These are phyloP conservation scores for Mesorhabditis belari DNA, from an alignment of 2,888 invertebrate species.

Conservation along the genomic window DNA sequence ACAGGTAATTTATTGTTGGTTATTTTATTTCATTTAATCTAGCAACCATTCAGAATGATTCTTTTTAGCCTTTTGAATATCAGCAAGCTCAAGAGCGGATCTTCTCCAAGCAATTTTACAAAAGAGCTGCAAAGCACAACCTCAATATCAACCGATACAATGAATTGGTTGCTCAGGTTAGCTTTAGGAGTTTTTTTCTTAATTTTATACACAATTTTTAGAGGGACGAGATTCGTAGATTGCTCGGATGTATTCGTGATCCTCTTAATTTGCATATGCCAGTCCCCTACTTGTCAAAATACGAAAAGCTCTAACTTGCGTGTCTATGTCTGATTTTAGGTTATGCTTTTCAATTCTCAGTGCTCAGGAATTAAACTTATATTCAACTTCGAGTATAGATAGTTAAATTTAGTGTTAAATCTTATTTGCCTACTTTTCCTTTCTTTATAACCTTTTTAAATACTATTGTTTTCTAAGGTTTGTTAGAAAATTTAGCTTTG, in stretches of 20 bases:
- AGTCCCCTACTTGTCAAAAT: conserved; percentile 29
- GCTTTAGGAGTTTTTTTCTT: not conserved
- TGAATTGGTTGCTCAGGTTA: conserved; percentile 23
- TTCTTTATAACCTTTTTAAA: too few relatives aligned
- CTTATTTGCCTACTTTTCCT: too few relatives aligned
- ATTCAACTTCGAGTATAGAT: too few relatives aligned
- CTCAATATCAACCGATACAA: conserved; percentile 47
- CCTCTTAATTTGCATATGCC: conserved; percentile 48
- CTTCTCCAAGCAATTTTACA: conserved; percentile 47
- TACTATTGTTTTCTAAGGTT: too few relatives aligned
- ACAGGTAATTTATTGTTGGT: conserved; percentile 65
- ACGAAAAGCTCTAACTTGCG: too few relatives aligned
- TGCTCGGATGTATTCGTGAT: conserved; percentile 41
- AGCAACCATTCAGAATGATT: too few relatives aligned
- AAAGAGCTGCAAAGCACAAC: conserved; percentile 31
- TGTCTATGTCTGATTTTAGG: too few relatives aligned
- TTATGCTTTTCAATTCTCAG: too few relatives aligned
- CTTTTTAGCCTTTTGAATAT: conserved; percentile 47
- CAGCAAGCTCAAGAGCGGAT: conserved; percentile 37
- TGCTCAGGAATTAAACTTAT: too few relatives aligned
- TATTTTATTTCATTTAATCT: too few relatives aligned
- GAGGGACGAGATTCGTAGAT: conserved; percentile 30
- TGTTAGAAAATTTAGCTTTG: too few relatives aligned
- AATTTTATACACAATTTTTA: not conserved
- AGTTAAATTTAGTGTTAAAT: too few relatives aligned